A percentile compares a stretch with the other conserved stretches of the same genome.
Conservation (phyloP, 2,797 vertebrate genomes). For the Brotogeris chrysoptera region DNA sequence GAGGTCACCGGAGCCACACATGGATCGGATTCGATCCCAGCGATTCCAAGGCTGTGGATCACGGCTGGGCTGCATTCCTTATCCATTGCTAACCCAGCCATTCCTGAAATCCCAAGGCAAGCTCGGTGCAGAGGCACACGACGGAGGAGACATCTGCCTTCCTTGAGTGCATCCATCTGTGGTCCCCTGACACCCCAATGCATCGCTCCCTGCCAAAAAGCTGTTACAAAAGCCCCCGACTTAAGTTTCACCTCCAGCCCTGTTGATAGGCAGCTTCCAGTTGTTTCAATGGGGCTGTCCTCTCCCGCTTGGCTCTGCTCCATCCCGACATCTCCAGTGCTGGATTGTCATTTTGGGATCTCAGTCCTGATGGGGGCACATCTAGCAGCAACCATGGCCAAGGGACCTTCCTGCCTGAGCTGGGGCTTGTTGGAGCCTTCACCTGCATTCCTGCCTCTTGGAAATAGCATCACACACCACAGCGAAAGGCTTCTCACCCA, state of each 20-base stretch:
- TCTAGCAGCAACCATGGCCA: not conserved
- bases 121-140: conserved; percentile 43
- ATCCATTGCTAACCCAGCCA: conserved; percentile 59
- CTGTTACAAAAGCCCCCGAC: conserved; percentile 51
- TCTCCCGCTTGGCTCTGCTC: not conserved
- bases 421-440: not conserved
- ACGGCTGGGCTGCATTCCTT: conserved; percentile 29
- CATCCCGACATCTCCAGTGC: rapidly evolving
- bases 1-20: not conserved
- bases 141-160: conserved; percentile 63
- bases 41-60: not conserved
- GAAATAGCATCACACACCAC: rapidly evolving
- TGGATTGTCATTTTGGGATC: not conserved
- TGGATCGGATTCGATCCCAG: not conserved
- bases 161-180: conserved; percentile 65
- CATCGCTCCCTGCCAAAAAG: conserved; percentile 51
- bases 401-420: not conserved
- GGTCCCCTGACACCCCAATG: conserved; percentile 42
- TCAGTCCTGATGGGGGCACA: not conserved
- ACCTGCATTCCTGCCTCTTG: not conserved
- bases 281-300: not conserved
- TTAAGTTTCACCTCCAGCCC: conserved; percentile 28
- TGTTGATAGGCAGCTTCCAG: conserved; percentile 41
- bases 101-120: conserved; percentile 61
- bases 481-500: not conserved